These are phyloP conservation scores for Pomacea canaliculata DNA, from an alignment of 2,888 invertebrate genomes.

Conservation along the genomic window DNA sequence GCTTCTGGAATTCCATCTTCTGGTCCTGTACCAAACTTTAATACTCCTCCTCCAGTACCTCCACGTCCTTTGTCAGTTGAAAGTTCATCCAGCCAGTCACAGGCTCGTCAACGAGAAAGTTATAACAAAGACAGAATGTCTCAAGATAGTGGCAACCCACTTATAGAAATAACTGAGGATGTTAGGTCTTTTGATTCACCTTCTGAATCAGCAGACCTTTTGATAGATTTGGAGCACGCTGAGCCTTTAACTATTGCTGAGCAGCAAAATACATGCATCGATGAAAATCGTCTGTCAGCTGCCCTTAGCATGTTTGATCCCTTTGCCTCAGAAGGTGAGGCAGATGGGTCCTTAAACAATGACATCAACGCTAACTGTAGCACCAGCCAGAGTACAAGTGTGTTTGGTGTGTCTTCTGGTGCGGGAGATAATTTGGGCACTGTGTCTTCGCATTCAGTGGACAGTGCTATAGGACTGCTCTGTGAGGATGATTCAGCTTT, in stretches of 20 bases:
- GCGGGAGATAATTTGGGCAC: constrained; percentile 11
- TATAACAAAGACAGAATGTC: constrained; percentile 16
- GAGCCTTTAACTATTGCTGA: constrained; percentile 47
- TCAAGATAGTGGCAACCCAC: constrained; percentile 30
- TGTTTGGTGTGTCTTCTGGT: not conserved
- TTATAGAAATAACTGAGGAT: constrained; percentile 27
- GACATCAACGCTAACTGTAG: constrained; percentile 17
- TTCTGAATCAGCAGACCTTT: not conserved
- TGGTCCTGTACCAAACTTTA: not conserved
- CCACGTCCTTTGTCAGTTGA: not conserved
- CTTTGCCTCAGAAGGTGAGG: constrained; percentile 26
- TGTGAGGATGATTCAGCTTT: constrained; percentile 22
- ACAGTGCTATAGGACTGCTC: constrained; percentile 22
- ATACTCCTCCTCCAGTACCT: constrained; percentile 3
- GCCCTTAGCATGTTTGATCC: constrained; percentile 60
- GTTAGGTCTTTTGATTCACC: not conserved
- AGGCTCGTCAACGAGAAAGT: not conserved
- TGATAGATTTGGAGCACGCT: constrained; percentile 11
- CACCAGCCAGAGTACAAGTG: not conserved
- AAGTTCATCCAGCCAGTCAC: not conserved
- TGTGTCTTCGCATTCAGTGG: constrained; percentile 16
- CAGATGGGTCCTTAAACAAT: constrained; percentile 2
- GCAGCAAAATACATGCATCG: constrained; percentile 61
- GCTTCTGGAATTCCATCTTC: too few relatives aligned
- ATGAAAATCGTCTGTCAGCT: constrained; percentile 59